Evolutionary conservation across 2,113 vertebrate species (phyloP).

Genomic region (Hippocampus guttulatus): DNA sequence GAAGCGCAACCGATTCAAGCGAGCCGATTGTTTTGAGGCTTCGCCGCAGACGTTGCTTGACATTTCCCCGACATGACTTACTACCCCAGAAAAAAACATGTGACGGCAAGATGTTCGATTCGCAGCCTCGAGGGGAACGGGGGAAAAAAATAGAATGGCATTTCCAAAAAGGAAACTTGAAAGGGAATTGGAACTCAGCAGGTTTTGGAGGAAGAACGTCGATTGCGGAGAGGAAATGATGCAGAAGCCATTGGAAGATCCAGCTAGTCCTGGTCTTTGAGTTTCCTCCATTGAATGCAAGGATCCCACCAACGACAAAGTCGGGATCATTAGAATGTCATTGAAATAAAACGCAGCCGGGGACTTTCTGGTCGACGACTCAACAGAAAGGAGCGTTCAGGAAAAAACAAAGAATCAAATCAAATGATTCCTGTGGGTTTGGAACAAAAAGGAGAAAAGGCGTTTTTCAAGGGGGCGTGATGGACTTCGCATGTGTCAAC

Average conservation of each 20-base stretch:
- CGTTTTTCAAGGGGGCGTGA: constrained; percentile 31
- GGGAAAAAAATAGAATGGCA: background rate
- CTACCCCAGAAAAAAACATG: constrained; percentile 17
- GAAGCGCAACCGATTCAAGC: background rate
- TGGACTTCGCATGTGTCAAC: constrained; percentile 41
- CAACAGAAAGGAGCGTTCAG: background rate
- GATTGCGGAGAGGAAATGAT: constrained; percentile 44
- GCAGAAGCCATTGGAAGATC: constrained; percentile 41
- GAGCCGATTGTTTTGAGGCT: background rate
- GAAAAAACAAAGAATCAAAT: background rate
- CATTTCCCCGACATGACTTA: constrained; percentile 6
- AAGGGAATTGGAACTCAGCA: constrained; percentile 15
- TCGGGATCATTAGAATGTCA: background rate
- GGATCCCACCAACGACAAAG: background rate
- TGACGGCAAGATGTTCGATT: background rate
- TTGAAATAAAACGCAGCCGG: background rate
- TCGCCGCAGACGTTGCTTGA: constrained; percentile 2
- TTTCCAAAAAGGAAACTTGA: constrained; percentile 5
- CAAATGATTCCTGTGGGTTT: constrained; percentile 27
- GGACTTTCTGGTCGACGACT: background rate
- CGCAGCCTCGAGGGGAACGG: background rate
- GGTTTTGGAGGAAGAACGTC: constrained; percentile 19
- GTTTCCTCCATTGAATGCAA: background rate
- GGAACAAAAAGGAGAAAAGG: constrained; percentile 22
- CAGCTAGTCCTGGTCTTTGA: no score